Evolutionary conservation across 2,888 invertebrate genomes (phyloP).

Genomic region (Cephus sareptanus): DNA sequence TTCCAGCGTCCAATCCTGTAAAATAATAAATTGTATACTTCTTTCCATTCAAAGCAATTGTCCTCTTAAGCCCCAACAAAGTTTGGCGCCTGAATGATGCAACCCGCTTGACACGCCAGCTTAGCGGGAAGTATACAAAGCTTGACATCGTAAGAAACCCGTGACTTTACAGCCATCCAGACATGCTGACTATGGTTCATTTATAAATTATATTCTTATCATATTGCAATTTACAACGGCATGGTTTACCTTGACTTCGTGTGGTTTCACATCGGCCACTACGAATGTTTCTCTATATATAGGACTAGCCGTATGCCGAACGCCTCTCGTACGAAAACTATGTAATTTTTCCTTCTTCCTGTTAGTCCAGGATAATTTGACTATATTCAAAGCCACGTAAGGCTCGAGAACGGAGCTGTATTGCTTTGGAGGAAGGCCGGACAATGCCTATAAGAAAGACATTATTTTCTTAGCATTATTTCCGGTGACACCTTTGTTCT

Average conservation of each 20-base stretch:
- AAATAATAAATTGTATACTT: background rate
- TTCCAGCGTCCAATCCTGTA: constrained; percentile 65
- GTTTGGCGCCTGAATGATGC: background rate
- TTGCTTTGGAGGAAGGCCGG: constrained; percentile 65
- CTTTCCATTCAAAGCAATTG: background rate
- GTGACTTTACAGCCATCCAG: background rate
- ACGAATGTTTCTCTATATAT: constrained; percentile 65
- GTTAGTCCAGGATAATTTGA: constrained; percentile 59
- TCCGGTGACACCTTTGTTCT: constrained; percentile 4
- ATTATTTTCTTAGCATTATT: constrained; percentile 4
- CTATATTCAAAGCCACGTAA: constrained; percentile 57
- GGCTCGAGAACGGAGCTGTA: constrained; percentile 65
- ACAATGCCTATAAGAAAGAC: constrained; percentile 58
- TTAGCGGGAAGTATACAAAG: background rate
- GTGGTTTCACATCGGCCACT: constrained; percentile 57
- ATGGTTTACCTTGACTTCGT: constrained; percentile 59
- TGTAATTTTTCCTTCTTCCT: constrained; percentile 60
- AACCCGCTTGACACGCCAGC: background rate
- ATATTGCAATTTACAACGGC: background rate
- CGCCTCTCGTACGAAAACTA: constrained; percentile 61
- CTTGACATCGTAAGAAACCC: background rate
- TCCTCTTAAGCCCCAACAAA: background rate
- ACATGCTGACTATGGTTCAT: background rate
- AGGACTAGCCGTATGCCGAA: constrained; percentile 64
- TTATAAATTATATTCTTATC: background rate